Base-by-base conservation (phyloP, 1,140 invertebrate species). In the Bombus picipes region DNA sequence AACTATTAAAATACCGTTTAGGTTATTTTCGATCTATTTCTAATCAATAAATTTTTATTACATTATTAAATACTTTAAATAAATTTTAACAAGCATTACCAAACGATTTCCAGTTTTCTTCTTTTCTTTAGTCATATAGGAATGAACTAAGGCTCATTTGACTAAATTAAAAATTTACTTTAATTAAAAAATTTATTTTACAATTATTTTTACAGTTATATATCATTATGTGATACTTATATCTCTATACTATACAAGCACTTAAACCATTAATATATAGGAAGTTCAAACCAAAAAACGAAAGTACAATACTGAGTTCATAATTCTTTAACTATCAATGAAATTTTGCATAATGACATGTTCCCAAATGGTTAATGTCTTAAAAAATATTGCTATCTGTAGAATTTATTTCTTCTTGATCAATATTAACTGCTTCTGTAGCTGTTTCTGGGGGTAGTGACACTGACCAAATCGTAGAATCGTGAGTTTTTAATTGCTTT, bases 351-450 rank as follows among this genome's bases (percentile, higher is more conserved):
- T 9, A 76, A 43, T 28, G n/a, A 37, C 47, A 43, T 83, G 12
- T 70, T 59, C n/a, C 4, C 13, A 59, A 37, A 47, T 71, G 71
- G 10, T 28, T 32, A 77, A 32, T 72, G 18, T 79, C 72, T 53
- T 9, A 75, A 34, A n/a, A 80, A 80, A 68, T 59, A 85, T 47
- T 92, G 83, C 22, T 39, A 82, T 53, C 86, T 41, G 12, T 57
- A 37, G 83, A 91, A 80, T 83, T 80, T 34, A 84, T 81, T 41
- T 93, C 92, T 62, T 95, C 92, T 6, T 92, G 91, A 88, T 95
- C 92, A 57, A 93, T 93, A 81, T 93, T 93, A 8, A 94, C 92
- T 34, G 93, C 91, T 88, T 95, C 94, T 32, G 87, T 92, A 62
- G 93, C 90, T 34, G 92, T 93, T 92, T 95, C 94, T 28, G 90